Percentiles rank a stretch among this genome's conserved stretches.
Conservation (phyloP, 2,888 invertebrate species). For the Mesorhabditis sp. region DNA sequence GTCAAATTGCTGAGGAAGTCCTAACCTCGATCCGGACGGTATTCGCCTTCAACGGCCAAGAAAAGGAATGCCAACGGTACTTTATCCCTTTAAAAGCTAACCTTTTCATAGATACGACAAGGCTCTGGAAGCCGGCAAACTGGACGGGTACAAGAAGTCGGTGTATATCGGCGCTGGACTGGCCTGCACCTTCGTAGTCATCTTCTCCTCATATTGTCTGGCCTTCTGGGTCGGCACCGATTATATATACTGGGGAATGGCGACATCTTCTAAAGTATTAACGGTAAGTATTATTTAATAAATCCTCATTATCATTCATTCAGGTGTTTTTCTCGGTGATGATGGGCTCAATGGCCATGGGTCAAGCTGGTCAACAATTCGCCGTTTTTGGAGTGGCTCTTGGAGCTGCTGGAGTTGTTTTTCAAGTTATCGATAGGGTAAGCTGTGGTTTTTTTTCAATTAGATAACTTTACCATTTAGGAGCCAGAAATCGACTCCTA, state of each 20-base stretch:
- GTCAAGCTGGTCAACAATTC: conserved; percentile 76
- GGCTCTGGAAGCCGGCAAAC: conserved; percentile 42
- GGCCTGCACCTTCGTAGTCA: conserved; percentile 55
- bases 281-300: background rate
- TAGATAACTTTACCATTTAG: conserved; percentile 15
- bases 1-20: conserved; percentile 36
- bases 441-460: background rate
- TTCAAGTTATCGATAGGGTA: conserved; percentile 61
- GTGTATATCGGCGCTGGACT: conserved; percentile 57
- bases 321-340: conserved; percentile 79
- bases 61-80: conserved; percentile 35
- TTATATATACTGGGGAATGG: conserved; percentile 10
- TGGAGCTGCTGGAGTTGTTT: conserved; percentile 70
- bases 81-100: background rate
- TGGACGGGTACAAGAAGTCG: conserved; percentile 49
- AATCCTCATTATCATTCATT: conserved; percentile 6
- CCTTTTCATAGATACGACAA: conserved; percentile 36
- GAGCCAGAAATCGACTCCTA: conserved; percentile 45
- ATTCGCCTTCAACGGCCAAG: conserved; percentile 39
- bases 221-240: conserved; percentile 53
- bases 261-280: background rate
- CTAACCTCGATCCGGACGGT: conserved; percentile 35
- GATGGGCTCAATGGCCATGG: conserved; percentile 76
- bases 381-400: conserved; percentile 75
- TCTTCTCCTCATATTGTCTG: conserved; percentile 57